Evolutionary conservation across 2,888 invertebrate species (phyloP).

Genomic region (Eupithecia subumbrata): DNA sequence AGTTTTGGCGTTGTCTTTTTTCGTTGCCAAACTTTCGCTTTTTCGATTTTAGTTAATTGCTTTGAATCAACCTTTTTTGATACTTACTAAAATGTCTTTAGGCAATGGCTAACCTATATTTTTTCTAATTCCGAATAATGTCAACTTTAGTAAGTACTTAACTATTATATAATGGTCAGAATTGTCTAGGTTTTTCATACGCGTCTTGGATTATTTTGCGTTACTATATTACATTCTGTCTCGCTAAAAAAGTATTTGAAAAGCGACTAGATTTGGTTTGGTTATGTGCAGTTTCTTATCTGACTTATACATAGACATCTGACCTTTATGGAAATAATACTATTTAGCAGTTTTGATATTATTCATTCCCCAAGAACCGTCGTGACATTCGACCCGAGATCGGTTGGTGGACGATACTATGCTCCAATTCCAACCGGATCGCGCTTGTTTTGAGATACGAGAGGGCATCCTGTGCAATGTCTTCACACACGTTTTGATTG

Average conservation of each 20-base stretch:
- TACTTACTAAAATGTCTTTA: not conserved
- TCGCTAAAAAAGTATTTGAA: no score
- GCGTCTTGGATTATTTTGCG: not conserved
- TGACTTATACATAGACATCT: not conserved
- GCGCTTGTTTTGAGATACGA: constrained; percentile 47
- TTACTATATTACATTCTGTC: not conserved
- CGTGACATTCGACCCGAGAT: constrained; percentile 51
- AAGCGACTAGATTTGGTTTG: not conserved
- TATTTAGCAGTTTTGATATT: not conserved
- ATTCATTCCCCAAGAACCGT: not conserved
- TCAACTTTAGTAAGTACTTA: no score
- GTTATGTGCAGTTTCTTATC: not conserved
- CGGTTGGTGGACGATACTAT: constrained; percentile 46
- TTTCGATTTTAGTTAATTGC: not conserved
- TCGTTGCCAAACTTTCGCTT: not conserved
- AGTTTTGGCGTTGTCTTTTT: not conserved
- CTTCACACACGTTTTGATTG: constrained; percentile 32
- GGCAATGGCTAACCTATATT: no score
- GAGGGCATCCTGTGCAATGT: constrained; percentile 37
- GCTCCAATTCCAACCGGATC: constrained; percentile 62
- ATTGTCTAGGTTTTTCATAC: not conserved
- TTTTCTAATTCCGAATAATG: no score
- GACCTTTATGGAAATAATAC: not conserved
- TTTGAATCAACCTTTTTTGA: not conserved
- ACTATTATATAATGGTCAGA: not conserved